Base-by-base conservation (phyloP, 2,113 vertebrate species). In the Apeltes quadracus region DNA sequence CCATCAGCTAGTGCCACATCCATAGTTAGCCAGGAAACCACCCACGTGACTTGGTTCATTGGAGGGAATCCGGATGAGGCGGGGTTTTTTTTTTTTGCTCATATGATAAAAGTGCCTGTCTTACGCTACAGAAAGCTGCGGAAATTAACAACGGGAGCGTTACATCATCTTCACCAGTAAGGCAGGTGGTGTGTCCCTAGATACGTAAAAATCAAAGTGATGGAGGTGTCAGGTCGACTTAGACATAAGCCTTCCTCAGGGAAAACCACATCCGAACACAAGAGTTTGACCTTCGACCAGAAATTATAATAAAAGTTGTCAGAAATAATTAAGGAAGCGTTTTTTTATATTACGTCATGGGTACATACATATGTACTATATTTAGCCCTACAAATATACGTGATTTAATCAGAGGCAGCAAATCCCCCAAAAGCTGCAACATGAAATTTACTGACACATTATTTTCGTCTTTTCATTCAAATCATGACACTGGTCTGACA, bases 1-100 rank as follows among this genome's bases (percentile, higher is more conserved):
- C 87, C 85, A 86, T 90, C 88, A 89, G 83, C 79, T 77, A 79
- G 82, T 83, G 88, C 87, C 87, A 90, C 84, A 91, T 87, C 79
- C 87, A 70, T 83, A 88, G 91, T 91, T 91, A 91, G 89, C 84
- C 85, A 83, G 85, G 83, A 91, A 90, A 90, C 84, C 76, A 89
- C 61, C 81, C 90, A 88, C 76, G 81, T 85, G 85, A 89, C 83
- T 81, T 48, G 81, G 79, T 83, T 86, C 87, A 78, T 50, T 90
- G 78, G 85, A 86, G 82, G 68, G 85, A 62, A 84, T 79, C 81
- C 82, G 71, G 76, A 83, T 83, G 82, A 84, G 82, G 77, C 77
- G 79, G 78, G 79, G 25, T 62, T 50, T 83, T 7, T 76, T 62
- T 50, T 83, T 7, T 76, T 76, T 61, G 23, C 58, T 68, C 36